Conservation (phyloP, 2,888 invertebrate species). For the Pilophorus perplexus region DNA sequence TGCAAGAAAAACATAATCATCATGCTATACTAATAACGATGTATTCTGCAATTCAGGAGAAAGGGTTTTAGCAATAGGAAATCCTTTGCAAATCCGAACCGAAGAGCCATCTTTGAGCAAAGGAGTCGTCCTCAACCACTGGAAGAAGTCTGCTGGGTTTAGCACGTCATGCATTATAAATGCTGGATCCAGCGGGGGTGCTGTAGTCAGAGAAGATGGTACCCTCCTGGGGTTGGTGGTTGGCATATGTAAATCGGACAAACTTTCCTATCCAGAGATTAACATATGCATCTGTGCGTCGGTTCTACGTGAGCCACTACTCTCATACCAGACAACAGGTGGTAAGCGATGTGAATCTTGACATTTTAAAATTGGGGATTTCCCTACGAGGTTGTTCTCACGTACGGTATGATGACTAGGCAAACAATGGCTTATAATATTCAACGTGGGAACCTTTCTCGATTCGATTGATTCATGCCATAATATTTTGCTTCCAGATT, state of each 20-base stretch:
- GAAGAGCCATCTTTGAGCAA: constrained; percentile 11
- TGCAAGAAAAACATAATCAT: too few relatives aligned
- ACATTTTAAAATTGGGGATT: too few relatives aligned
- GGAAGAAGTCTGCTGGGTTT: constrained; percentile 2
- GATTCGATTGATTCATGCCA: too few relatives aligned
- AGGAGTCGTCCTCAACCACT: constrained; percentile 7
- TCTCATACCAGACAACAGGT: neutral
- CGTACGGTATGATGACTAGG: too few relatives aligned
- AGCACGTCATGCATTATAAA: constrained; percentile 7
- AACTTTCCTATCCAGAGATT: neutral
- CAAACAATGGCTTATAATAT: too few relatives aligned
- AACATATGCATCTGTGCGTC: neutral
- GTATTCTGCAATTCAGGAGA: too few relatives aligned
- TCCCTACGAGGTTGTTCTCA: too few relatives aligned
- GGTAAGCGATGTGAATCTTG: too few relatives aligned
- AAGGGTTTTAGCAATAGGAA: neutral
- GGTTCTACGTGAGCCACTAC: neutral
- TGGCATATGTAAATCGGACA: neutral
- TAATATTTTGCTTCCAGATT: too few relatives aligned
- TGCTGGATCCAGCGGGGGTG: constrained; percentile 12
- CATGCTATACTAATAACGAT: too few relatives aligned
- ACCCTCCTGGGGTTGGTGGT: neutral
- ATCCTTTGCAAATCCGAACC: neutral
- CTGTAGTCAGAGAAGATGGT: constrained; percentile 6
- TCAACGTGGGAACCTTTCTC: too few relatives aligned